Evolutionary conservation across 2,113 vertebrate genomes (phyloP).

Genomic region (Rhipidura dahli): DNA sequence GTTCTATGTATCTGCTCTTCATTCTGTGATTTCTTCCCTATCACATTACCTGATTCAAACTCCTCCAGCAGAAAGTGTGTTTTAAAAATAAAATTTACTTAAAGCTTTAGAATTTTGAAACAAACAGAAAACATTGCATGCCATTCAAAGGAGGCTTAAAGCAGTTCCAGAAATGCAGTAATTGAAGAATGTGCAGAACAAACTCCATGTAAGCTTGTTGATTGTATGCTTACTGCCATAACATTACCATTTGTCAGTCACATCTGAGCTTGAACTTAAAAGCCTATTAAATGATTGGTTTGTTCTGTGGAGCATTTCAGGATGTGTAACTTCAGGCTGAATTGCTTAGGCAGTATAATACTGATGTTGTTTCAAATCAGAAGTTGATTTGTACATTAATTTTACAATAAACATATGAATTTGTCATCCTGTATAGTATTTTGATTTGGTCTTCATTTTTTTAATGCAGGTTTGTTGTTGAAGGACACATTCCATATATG

Average conservation of each 20-base stretch:
- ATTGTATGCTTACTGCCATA: neutral
- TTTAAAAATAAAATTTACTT: neutral
- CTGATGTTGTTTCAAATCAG: neutral
- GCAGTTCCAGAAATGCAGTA: neutral
- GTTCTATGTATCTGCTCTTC: neutral
- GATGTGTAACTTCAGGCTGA: neutral
- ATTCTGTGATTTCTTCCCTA: neutral
- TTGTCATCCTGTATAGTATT: neutral
- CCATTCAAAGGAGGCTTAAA: neutral
- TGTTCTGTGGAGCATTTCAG: neutral
- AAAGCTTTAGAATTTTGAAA: neutral
- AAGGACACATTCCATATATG: slow-evolving; percentile 76
- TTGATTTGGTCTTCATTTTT: neutral
- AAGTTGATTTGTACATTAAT: neutral
- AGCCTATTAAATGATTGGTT: neutral
- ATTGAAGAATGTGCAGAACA: neutral
- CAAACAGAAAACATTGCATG: neutral
- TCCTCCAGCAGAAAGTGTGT: neutral
- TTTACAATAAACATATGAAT: neutral
- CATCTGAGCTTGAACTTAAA: neutral
- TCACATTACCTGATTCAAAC: neutral
- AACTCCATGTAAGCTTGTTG: neutral
- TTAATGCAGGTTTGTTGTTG: slow-evolving; percentile 71
- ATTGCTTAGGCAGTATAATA: neutral
- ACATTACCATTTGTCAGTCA: neutral